A percentile compares a stretch with the other conserved stretches of the same genome.
Evolutionary conservation across 2,113 vertebrate species (phyloP).

Genomic region (Sitta europaea): DNA sequence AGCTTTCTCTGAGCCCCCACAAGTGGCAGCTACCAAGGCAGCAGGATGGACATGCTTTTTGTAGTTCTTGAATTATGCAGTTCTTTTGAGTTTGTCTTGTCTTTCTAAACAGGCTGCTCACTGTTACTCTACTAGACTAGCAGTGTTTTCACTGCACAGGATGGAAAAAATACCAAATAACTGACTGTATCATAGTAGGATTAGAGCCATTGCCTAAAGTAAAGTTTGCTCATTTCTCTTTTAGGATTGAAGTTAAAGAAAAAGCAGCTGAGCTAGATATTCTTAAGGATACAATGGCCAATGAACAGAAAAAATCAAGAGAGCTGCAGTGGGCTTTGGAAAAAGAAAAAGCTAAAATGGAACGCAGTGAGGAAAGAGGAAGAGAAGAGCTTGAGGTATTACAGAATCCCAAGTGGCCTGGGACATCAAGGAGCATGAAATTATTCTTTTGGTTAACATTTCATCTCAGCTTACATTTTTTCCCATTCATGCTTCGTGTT

Average conservation of each 20-base stretch:
- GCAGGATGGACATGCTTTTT: neutral
- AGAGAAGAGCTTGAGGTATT: constrained; percentile 89
- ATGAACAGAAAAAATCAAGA: constrained; percentile 82
- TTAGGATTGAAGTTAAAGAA: constrained; percentile 84
- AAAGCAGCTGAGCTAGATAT: constrained; percentile 82
- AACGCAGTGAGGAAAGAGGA: constrained; percentile 76
- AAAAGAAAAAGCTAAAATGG: constrained; percentile 82
- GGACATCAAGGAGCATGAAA: neutral
- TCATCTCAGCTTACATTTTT: neutral
- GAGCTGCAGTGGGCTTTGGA: constrained; percentile 90
- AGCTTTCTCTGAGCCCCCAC: neutral
- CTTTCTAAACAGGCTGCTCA: neutral
- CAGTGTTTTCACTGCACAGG: neutral
- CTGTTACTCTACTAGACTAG: neutral
- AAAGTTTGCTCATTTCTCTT: neutral
- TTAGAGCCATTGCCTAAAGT: neutral
- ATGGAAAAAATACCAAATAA: neutral
- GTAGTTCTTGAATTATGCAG: neutral
- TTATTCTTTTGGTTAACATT: neutral
- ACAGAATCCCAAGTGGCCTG: neutral
- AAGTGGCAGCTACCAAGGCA: neutral
- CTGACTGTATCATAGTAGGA: neutral
- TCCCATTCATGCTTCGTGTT: neutral
- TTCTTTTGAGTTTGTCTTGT: neutral
- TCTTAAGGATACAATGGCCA: constrained; percentile 81